A percentile compares a stretch with the other conserved stretches of the same genome.
Conservation (phyloP, 2,797 vertebrate species). For the Pseudochirops corinnae region DNA sequence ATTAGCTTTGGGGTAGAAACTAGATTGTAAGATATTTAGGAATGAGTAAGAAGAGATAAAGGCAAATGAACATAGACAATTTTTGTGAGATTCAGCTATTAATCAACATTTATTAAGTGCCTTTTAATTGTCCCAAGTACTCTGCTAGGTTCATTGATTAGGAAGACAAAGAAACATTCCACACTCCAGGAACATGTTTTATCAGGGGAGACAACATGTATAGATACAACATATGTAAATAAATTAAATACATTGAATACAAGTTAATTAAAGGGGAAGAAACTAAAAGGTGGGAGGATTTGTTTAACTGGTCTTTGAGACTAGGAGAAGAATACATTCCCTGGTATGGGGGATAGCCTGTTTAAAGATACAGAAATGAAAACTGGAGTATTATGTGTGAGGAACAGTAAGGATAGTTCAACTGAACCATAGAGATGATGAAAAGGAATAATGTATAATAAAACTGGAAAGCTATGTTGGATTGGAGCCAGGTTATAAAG, state of each 20-base stretch:
- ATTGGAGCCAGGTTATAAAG: not conserved
- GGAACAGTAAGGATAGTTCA: not conserved
- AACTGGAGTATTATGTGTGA: not conserved
- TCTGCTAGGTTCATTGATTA: not conserved
- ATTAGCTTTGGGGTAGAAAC: not conserved
- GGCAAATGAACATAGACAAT: not conserved
- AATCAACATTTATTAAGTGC: not conserved
- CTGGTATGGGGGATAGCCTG: not conserved
- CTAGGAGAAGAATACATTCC: not conserved
- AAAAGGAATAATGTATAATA: not conserved
- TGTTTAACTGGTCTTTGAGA: not conserved
- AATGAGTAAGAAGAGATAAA: not conserved
- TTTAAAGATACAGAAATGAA: not conserved
- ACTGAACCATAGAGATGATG: not conserved
- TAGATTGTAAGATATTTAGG: not conserved
- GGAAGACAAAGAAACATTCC: not conserved
- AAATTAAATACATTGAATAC: not conserved
- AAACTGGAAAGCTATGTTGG: not conserved
- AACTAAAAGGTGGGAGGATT: not conserved
- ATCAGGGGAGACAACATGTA: not conserved
- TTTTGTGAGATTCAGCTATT: not conserved
- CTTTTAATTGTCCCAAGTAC: not conserved
- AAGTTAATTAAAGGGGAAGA: not conserved
- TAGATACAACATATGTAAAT: not conserved
- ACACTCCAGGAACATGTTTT: not conserved